Conservation (phyloP, 2,797 vertebrate species). For the Buceros bicornis region DNA sequence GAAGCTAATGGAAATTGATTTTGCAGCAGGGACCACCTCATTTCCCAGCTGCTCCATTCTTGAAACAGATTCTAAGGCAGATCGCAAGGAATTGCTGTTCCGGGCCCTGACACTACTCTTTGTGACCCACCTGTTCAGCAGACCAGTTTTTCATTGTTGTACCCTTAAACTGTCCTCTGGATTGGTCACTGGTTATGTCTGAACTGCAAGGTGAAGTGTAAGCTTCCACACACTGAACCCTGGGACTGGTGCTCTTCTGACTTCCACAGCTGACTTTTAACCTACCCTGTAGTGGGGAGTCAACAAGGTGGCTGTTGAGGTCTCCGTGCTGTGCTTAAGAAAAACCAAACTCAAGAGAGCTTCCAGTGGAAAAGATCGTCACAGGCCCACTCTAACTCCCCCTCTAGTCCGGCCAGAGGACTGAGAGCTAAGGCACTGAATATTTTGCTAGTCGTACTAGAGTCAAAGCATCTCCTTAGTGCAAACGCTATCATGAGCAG, state of each 20-base stretch:
- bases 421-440: not conserved
- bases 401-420: not conserved
- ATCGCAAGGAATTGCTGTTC: not conserved
- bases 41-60: not conserved
- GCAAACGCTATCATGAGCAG: rapidly evolving
- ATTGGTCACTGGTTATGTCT: not conserved
- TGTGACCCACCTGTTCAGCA: not conserved
- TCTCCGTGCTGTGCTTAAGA: not conserved
- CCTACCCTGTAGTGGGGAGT: rapidly evolving
- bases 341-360: not conserved
- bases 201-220: not conserved
- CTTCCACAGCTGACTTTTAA: not conserved
- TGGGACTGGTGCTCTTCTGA: not conserved
- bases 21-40: not conserved
- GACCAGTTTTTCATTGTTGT: not conserved
- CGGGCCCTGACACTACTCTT: not conserved
- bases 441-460: not conserved
- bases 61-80: not conserved
- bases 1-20: not conserved
- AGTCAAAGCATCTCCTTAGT: not conserved
- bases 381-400: not conserved
- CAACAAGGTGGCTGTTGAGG: not conserved
- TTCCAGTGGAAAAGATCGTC: not conserved
- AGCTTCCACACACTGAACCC: not conserved
- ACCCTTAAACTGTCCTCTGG: not conserved